Evolutionary conservation across 2,888 invertebrate genomes (phyloP).

Genomic region (Ormyrus pomaceus): DNA sequence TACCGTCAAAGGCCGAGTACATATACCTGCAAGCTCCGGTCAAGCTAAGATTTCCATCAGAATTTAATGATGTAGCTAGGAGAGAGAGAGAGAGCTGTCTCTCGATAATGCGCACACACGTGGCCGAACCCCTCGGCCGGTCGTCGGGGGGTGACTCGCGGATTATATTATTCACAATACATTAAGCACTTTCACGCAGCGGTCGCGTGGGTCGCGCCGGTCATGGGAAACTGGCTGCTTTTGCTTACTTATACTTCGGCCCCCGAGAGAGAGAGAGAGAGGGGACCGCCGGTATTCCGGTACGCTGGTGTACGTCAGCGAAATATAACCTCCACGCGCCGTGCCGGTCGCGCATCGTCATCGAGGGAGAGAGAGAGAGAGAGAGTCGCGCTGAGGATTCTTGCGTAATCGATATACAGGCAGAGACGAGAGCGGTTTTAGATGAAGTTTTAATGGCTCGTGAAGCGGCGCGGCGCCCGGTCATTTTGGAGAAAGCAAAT

Average conservation of each 20-base stretch:
- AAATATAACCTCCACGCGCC: conserved; percentile 19
- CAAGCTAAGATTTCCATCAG: conserved; percentile 19
- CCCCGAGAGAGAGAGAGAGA: no score
- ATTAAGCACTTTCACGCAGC: conserved; percentile 70
- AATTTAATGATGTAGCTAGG: background rate
- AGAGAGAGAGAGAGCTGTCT: background rate
- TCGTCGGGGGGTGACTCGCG: conserved; percentile 64
- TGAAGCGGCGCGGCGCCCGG: background rate
- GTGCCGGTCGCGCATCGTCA: conserved; percentile 14
- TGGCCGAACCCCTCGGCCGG: background rate
- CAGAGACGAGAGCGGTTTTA: conserved; percentile 13
- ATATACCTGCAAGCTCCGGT: background rate
- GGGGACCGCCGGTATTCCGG: no score
- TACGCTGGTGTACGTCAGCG: background rate
- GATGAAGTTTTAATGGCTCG: conserved; percentile 46
- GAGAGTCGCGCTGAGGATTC: conserved; percentile 2
- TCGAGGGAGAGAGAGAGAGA: background rate
- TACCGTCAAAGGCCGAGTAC: no score
- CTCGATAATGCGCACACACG: conserved; percentile 7
- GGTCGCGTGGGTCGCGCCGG: conserved; percentile 15
- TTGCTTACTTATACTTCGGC: no score
- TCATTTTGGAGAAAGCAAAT: no score
- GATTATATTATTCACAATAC: conserved; percentile 74
- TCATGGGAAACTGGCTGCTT: conserved; percentile 24
- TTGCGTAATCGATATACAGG: conserved; percentile 44